Percentiles rank a stretch among this genome's conserved stretches.
These are phyloP conservation scores for Drosophila baimaii DNA, from an alignment of 1,140 invertebrate species.

Conservation along the genomic window DNA sequence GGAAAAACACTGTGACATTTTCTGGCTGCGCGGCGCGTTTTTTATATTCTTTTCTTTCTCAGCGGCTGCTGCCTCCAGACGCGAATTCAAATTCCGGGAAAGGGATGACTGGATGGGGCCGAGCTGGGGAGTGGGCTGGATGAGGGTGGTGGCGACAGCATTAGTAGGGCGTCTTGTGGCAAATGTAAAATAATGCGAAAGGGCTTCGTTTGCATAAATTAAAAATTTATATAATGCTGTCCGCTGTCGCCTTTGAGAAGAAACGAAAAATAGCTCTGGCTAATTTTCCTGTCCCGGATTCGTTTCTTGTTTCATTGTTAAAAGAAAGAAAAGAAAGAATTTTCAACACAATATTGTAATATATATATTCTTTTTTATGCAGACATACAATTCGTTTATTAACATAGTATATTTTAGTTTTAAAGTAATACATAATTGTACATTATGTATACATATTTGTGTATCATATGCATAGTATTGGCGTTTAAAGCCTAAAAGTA, in stretches of 20 bases:
- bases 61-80: conserved; percentile 54
- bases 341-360: conserved; percentile 78
- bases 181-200: conserved; percentile 84
- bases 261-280: conserved; percentile 24
- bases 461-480: conserved; percentile 14
- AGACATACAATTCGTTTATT: conserved; percentile 63
- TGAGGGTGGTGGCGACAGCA: conserved; percentile 62
- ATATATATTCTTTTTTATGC: conserved; percentile 44
- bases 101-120: conserved; percentile 24
- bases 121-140: not conserved
- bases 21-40: conserved; percentile 73
- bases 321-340: conserved; percentile 29
- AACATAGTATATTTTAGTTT: conserved; percentile 54
- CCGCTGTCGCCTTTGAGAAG: conserved; percentile 49
- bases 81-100: conserved; percentile 64
- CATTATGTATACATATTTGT: conserved; percentile 34
- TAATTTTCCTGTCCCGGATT: conserved; percentile 49
- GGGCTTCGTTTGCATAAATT: conserved; percentile 84
- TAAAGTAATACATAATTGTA: conserved; percentile 41
- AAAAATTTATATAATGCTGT: conserved; percentile 81
- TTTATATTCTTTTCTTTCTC: conserved; percentile 59
- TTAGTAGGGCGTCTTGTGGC: conserved; percentile 79
- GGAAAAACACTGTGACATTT: conserved; percentile 82
- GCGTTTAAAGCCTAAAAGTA: conserved; percentile 56
- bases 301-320: conserved; percentile 38